phyloP scores from a whole-genome alignment of 2,888 invertebrate species.

The Antitype chi region DNA sequence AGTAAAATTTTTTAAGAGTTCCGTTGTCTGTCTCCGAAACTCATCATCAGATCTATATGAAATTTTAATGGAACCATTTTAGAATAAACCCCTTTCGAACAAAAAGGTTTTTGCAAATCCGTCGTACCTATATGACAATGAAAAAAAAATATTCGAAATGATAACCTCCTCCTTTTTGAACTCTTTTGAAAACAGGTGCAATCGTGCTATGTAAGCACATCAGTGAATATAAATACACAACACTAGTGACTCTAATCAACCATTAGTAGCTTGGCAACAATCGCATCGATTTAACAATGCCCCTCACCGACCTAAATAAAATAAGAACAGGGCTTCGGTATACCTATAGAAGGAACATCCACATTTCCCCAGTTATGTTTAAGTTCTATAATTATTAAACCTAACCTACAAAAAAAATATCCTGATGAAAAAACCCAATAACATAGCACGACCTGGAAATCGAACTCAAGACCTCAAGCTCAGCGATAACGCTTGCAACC shows the following conservation, averaged over 20 bases:
- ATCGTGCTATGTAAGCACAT: background rate
- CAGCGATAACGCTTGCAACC: background rate
- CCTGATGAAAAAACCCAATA: background rate
- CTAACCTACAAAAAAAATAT: background rate
- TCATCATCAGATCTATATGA: too few relatives aligned
- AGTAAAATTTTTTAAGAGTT: too few relatives aligned
- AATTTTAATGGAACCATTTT: too few relatives aligned
- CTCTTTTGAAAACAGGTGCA: background rate
- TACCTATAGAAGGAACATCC: background rate
- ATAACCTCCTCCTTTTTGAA: too few relatives aligned
- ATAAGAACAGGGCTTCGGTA: background rate
- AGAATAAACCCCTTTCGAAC: too few relatives aligned
- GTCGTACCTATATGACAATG: too few relatives aligned
- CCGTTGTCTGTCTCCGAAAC: too few relatives aligned
- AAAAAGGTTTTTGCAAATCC: too few relatives aligned
- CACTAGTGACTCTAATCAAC: background rate
- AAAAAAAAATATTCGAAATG: too few relatives aligned
- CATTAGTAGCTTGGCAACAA: background rate
- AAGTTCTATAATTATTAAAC: background rate
- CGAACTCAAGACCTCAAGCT: background rate
- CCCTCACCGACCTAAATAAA: background rate
- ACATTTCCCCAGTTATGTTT: background rate
- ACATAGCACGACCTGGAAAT: too few relatives aligned
- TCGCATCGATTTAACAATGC: background rate
- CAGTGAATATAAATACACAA: background rate